Conservation (phyloP, 2,888 invertebrate species). For the Troilus luridus region DNA sequence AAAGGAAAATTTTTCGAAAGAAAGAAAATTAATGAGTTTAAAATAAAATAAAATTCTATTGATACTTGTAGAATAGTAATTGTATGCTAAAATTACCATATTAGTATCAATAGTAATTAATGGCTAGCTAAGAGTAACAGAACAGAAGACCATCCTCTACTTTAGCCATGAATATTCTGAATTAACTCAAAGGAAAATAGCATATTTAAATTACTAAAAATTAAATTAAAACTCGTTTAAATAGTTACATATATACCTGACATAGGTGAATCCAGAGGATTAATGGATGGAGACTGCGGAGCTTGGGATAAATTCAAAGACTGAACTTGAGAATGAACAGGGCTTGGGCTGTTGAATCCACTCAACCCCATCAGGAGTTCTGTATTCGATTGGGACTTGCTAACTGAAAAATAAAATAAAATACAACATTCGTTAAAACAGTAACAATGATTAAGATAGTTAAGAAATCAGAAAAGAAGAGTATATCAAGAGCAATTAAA, state of each 20-base stretch:
- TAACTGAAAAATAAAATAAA: constrained; percentile 23
- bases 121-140: too few relatives aligned
- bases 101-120: too few relatives aligned
- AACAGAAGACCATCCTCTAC: too few relatives aligned
- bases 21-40: background rate
- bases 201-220: background rate
- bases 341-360: constrained; percentile 29
- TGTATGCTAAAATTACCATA: too few relatives aligned
- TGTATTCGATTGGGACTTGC: constrained; percentile 64
- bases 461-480: too few relatives aligned
- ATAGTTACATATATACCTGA: constrained; percentile 56
- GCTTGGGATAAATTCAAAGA: background rate
- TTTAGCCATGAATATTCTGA: background rate
- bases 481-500: too few relatives aligned
- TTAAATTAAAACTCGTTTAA: background rate
- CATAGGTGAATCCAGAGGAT: constrained; percentile 60
- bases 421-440: background rate
- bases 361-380: constrained; percentile 66
- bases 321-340: constrained; percentile 8
- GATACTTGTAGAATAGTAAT: too few relatives aligned
- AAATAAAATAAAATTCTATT: too few relatives aligned
- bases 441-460: background rate
- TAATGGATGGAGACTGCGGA: constrained; percentile 49
- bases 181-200: background rate
- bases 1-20: background rate